These are phyloP conservation scores for Oceanites oceanicus DNA, from an alignment of 2,113 vertebrate genomes.

Conservation along the genomic window DNA sequence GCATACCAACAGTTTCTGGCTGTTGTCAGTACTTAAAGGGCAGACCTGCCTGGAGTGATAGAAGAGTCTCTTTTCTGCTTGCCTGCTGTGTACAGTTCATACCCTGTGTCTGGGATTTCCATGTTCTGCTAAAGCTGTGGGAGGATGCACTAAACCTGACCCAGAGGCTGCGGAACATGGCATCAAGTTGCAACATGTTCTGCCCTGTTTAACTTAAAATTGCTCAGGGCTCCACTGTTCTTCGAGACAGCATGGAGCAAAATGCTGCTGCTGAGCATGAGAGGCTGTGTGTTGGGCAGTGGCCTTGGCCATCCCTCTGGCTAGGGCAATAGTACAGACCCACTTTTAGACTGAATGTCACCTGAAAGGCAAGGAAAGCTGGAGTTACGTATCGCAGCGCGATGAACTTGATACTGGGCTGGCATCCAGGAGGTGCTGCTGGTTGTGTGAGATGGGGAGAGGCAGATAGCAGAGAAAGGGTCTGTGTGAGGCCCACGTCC, in stretches of 20 bases:
- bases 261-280: not conserved
- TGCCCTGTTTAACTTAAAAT: not conserved
- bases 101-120: not conserved
- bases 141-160: not conserved
- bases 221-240: not conserved
- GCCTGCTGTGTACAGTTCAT: not conserved
- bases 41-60: not conserved
- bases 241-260: not conserved
- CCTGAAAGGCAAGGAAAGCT: not conserved
- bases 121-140: not conserved
- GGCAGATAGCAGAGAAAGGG: not conserved
- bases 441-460: not conserved
- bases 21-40: not conserved
- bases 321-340: not conserved
- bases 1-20: not conserved
- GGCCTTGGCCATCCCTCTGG: not conserved
- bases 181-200: not conserved
- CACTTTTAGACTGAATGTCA: not conserved
- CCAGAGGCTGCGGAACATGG: not conserved
- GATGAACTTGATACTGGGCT: not conserved
- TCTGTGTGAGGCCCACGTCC: not conserved
- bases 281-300: not conserved
- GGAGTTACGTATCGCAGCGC: rapidly evolving
- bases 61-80: not conserved
- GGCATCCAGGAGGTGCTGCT: not conserved